Evolutionary conservation across 2,797 vertebrate genomes (phyloP).

Genomic region (Ctenopoma multispine): DNA sequence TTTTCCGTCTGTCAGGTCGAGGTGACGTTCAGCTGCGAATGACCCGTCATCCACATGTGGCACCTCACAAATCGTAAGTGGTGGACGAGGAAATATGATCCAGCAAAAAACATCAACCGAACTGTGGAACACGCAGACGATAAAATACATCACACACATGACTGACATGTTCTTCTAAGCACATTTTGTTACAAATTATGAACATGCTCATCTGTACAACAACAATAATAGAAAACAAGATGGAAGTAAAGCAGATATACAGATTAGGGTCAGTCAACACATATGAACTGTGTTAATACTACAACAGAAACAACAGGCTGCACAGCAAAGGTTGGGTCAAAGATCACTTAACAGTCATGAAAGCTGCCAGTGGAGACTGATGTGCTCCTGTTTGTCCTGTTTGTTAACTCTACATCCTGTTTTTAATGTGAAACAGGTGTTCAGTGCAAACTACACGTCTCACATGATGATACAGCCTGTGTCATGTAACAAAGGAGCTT

Average conservation of each 20-base stretch:
- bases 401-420: conserved; percentile 68
- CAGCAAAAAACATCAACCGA: conserved; percentile 50
- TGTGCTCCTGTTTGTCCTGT: conserved; percentile 67
- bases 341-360: conserved; percentile 68
- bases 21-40: conserved; percentile 77
- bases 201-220: conserved; percentile 5
- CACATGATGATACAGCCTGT: conserved; percentile 29
- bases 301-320: conserved; percentile 34
- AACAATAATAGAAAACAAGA: neutral
- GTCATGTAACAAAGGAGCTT: conserved; percentile 34
- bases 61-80: conserved; percentile 89
- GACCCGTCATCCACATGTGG: conserved; percentile 79
- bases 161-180: conserved; percentile 16
- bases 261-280: conserved; percentile 19
- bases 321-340: conserved; percentile 62
- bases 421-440: conserved; percentile 73
- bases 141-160: conserved; percentile 25
- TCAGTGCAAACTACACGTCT: conserved; percentile 16
- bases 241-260: conserved; percentile 5
- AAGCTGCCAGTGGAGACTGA: conserved; percentile 62
- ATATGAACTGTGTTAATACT: conserved; percentile 38
- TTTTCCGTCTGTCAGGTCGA: conserved; percentile 56
- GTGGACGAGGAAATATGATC: conserved; percentile 67
- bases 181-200: conserved; percentile 16
- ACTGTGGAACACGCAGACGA: conserved; percentile 11